Conservation (phyloP, 2,113 vertebrate species). For the Heterotilapia buettikoferi region DNA sequence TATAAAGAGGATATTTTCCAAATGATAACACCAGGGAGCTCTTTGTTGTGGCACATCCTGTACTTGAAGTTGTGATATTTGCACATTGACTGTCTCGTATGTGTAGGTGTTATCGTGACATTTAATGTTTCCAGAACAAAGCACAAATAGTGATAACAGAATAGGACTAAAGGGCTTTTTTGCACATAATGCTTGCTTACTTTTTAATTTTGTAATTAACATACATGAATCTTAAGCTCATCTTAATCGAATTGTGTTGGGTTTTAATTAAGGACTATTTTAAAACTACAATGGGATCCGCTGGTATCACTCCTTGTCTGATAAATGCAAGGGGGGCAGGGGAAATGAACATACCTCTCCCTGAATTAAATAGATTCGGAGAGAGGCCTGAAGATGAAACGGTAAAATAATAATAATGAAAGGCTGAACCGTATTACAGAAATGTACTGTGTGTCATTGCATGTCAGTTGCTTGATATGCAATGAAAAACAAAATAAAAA, state of each 20-base stretch:
- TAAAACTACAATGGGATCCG: conserved; percentile 16
- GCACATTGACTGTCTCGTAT: conserved; percentile 1
- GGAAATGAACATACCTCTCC: neutral
- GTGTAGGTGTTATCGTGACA: conserved; percentile 31
- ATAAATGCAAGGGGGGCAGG: conserved; percentile 22
- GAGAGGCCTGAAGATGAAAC: neutral
- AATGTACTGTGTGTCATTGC: neutral
- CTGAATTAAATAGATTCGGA: conserved; percentile 7
- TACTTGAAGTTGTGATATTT: conserved; percentile 40
- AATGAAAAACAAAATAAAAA: neutral
- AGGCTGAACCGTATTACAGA: neutral
- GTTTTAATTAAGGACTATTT: conserved; percentile 58
- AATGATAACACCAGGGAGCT: neutral
- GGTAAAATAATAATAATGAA: neutral
- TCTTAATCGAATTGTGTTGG: conserved; percentile 54
- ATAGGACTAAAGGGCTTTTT: neutral
- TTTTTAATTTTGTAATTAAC: conserved; percentile 51
- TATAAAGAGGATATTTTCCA: neutral
- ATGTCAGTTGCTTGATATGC: neutral
- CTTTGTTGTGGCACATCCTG: neutral
- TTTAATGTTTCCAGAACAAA: conserved; percentile 19
- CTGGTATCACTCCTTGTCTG: conserved; percentile 4
- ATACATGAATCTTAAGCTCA: conserved; percentile 47
- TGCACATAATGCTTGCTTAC: conserved; percentile 26
- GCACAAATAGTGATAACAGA: conserved; percentile 1